Conservation (phyloP, 2,113 vertebrate genomes). For the Psettodes erumei region DNA sequence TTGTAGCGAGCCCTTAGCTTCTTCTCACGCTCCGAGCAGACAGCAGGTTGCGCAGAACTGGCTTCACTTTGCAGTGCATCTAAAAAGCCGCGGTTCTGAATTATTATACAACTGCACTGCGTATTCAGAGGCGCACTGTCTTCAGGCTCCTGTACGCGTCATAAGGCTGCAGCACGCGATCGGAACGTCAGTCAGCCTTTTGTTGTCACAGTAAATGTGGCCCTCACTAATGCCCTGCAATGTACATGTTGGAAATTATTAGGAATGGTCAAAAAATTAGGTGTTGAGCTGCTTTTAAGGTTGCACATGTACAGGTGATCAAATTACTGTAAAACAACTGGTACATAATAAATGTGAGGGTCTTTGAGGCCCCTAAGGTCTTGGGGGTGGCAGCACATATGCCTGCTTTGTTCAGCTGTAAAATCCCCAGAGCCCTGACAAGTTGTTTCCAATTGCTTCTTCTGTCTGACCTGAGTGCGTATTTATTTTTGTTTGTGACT, state of each 20-base stretch:
- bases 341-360: not conserved
- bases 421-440: not conserved
- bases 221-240: no score
- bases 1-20: not conserved
- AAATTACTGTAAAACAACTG: not conserved
- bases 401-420: not conserved
- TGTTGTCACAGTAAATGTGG: no score
- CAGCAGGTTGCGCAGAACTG: not conserved
- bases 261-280: no score
- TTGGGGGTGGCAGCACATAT: no score
- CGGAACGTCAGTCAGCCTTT: no score
- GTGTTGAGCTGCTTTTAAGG: conserved; percentile 13
- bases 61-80: not conserved
- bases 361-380: not conserved
- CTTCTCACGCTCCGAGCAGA: not conserved
- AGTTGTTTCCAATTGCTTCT: not conserved
- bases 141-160: no score
- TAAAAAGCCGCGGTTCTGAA: not conserved
- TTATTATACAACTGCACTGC: no score
- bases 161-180: no score
- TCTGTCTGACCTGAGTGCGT: no score
- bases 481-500: no score
- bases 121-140: no score
- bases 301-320: not conserved
- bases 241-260: no score